Percentiles rank a stretch among this genome's conserved stretches.
phyloP scores from a whole-genome alignment of 2,888 invertebrate genomes.

The Diogma glabrata region DNA sequence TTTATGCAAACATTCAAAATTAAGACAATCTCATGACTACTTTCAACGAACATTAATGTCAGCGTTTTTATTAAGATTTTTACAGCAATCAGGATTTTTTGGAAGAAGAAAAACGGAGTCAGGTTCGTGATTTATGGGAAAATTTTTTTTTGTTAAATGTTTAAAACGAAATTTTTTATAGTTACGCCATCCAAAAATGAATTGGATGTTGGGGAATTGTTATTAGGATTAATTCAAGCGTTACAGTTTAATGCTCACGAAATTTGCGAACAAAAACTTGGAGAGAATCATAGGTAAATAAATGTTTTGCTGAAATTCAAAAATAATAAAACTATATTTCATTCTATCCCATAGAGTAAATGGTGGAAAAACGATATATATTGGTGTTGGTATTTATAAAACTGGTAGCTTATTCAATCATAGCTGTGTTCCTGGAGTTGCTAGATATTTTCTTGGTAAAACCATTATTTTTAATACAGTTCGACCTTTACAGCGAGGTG shows the following conservation, averaged over 20 bases:
- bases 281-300: conserved; percentile 37
- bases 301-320: not conserved
- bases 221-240: conserved; percentile 59
- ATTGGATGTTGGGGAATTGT: conserved; percentile 47
- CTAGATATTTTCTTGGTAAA: conserved; percentile 64
- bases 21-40: conserved; percentile 53
- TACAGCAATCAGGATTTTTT: conserved; percentile 58
- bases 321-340: not conserved
- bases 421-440: conserved; percentile 67
- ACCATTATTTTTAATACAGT: conserved; percentile 57
- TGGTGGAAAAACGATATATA: no score
- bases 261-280: conserved; percentile 55
- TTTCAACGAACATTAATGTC: conserved; percentile 68
- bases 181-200: conserved; percentile 42
- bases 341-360: no score
- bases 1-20: conserved; percentile 52
- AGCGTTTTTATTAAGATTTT: conserved; percentile 56
- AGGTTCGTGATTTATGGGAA: no score
- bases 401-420: conserved; percentile 73
- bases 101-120: conserved; percentile 35
- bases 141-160: no score
- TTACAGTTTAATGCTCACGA: conserved; percentile 81
- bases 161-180: no score
- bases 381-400: conserved; percentile 63
- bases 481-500: conserved; percentile 51